These are phyloP conservation scores for Dasypogon diadema DNA, from an alignment of 2,888 invertebrate species.

Conservation along the genomic window DNA sequence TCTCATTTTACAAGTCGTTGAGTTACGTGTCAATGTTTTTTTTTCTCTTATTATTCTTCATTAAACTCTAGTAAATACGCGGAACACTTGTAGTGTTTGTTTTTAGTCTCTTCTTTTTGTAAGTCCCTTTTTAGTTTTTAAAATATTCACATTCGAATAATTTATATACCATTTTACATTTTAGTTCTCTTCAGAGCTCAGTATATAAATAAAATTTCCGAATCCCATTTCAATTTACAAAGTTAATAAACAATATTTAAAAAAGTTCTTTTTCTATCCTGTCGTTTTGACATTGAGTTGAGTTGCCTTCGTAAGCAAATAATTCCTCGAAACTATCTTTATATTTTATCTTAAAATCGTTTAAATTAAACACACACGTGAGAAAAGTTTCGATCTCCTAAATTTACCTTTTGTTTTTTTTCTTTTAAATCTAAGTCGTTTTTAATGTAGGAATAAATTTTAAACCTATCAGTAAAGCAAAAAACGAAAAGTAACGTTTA, in stretches of 20 bases:
- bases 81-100: too few relatives aligned
- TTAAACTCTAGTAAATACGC: too few relatives aligned
- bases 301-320: neutral
- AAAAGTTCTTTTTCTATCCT: conserved; percentile 47
- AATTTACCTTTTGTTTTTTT: conserved; percentile 27
- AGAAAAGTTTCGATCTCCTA: conserved; percentile 48
- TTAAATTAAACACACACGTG: conserved; percentile 52
- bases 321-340: conserved; percentile 5
- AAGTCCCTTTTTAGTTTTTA: too few relatives aligned
- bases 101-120: too few relatives aligned
- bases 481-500: conserved; percentile 16
- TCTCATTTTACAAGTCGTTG: neutral
- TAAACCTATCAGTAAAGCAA: conserved; percentile 14
- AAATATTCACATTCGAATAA: too few relatives aligned
- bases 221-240: conserved; percentile 21
- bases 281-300: conserved; percentile 41
- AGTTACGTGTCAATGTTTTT: neutral
- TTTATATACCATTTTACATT: neutral
- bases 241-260: conserved; percentile 19
- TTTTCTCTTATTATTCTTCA: too few relatives aligned
- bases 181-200: neutral
- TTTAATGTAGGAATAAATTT: conserved; percentile 19
- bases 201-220: conserved; percentile 11
- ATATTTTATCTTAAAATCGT: conserved; percentile 4
- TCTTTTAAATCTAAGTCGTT: conserved; percentile 39